Percentiles rank a stretch among this genome's conserved stretches.
Conservation (phyloP, 2,797 vertebrate species). For the Halcyon leucocephala region DNA sequence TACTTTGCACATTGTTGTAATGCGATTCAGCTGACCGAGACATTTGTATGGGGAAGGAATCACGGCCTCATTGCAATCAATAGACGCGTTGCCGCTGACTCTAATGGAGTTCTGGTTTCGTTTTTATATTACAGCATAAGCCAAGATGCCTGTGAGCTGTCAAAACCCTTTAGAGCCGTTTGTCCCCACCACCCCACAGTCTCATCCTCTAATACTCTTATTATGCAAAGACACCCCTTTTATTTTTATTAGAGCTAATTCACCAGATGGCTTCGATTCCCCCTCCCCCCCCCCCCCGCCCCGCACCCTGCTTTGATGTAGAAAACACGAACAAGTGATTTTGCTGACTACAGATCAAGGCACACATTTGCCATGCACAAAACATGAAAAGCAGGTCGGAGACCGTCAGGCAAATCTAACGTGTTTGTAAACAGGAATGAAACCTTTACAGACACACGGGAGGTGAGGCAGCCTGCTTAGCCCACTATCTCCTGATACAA, state of each 20-base stretch:
- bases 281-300: neutral
- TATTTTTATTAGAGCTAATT: conserved; percentile 68
- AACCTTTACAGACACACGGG: neutral
- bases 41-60: conserved; percentile 12
- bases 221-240: conserved; percentile 60
- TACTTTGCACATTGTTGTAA: neutral
- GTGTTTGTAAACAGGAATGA: neutral
- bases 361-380: conserved; percentile 15
- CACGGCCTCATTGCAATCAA: conserved; percentile 15
- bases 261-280: conserved; percentile 68
- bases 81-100: neutral
- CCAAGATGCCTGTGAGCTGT: conserved; percentile 56
- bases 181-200: conserved; percentile 37
- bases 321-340: conserved; percentile 46
- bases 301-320: conserved; percentile 18
- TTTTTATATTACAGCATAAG: conserved; percentile 39
- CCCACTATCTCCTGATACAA: fast-evolving
- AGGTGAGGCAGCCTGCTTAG: neutral
- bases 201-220: conserved; percentile 42
- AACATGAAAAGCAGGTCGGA: conserved; percentile 13
- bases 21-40: conserved; percentile 40
- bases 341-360: conserved; percentile 66
- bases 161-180: conserved; percentile 59
- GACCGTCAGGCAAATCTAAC: neutral
- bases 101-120: conserved; percentile 4